These are phyloP conservation scores for Thaleichthys pacificus DNA, from an alignment of 2,797 vertebrate species.

Conservation along the genomic window DNA sequence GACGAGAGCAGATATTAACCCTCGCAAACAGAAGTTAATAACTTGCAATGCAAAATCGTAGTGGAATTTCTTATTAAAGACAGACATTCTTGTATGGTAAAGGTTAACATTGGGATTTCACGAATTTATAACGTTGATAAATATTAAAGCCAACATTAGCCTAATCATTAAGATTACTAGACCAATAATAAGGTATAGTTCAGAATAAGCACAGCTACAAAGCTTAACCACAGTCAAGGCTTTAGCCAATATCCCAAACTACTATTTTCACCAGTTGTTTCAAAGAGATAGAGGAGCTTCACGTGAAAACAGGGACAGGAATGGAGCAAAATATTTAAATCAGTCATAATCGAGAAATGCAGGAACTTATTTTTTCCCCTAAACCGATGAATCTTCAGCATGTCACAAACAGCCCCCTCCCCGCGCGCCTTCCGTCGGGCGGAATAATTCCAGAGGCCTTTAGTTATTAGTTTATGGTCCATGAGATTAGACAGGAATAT, in stretches of 20 bases:
- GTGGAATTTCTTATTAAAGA: no score
- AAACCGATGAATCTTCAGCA: constrained; percentile 72
- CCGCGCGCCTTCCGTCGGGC: constrained; percentile 68
- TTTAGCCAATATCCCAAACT: not conserved
- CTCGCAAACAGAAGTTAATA: constrained; percentile 23
- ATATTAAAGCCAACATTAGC: not conserved
- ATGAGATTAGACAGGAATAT: constrained; percentile 96
- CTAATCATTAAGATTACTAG: no score
- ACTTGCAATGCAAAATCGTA: not conserved
- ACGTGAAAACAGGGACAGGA: constrained; percentile 14
- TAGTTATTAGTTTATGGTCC: constrained; percentile 97
- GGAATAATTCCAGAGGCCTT: constrained; percentile 88
- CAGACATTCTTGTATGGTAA: no score
- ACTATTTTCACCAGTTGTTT: not conserved
- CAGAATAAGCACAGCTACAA: not conserved
- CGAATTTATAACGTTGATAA: not conserved
- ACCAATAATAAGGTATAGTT: not conserved
- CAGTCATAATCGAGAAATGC: constrained; percentile 46
- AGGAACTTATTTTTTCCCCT: constrained; percentile 56
- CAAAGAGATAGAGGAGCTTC: not conserved
- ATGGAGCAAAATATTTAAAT: constrained; percentile 74
- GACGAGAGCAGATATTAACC: constrained; percentile 15
- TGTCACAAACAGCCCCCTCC: constrained; percentile 64
- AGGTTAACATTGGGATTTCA: no score
- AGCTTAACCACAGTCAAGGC: no score